phyloP scores from a whole-genome alignment of 2,888 invertebrate species.

The Amblyteles armatorius region DNA sequence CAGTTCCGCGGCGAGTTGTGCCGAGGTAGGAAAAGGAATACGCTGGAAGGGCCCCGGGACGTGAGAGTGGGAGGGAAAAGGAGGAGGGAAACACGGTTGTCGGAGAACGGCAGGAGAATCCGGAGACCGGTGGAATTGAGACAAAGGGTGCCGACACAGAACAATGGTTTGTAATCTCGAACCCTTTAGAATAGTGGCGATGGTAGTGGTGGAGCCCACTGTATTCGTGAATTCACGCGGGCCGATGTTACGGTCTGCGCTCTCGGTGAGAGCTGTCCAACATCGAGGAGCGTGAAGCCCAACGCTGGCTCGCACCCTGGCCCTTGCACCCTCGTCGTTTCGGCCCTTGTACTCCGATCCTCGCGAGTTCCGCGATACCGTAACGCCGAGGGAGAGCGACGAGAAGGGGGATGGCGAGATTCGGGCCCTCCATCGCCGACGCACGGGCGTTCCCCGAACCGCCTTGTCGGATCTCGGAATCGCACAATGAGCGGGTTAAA shows the following conservation, averaged over 20 bases:
- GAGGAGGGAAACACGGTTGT: slow-evolving; percentile 55
- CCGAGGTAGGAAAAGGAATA: slow-evolving; percentile 43
- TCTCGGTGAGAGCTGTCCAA: slow-evolving; percentile 68
- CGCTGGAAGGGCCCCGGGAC: slow-evolving; percentile 33
- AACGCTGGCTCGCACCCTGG: slow-evolving; percentile 8
- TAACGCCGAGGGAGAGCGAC: slow-evolving; percentile 5
- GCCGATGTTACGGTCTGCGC: slow-evolving; percentile 63
- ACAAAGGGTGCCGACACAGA: slow-evolving; percentile 81
- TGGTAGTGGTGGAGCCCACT: slow-evolving; percentile 17
- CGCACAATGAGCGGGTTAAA: slow-evolving; percentile 80
- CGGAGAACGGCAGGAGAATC: slow-evolving; percentile 50
- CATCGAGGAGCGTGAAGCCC: slow-evolving; percentile 53
- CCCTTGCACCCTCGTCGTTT: slow-evolving; percentile 69
- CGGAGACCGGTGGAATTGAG: slow-evolving; percentile 79
- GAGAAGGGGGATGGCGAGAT: slow-evolving; percentile 28
- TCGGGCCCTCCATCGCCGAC: slow-evolving; percentile 12
- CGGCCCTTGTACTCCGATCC: slow-evolving; percentile 42
- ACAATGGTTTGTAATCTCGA: slow-evolving; percentile 84
- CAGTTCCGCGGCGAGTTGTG: slow-evolving; percentile 25
- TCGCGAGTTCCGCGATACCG: slow-evolving; percentile 41
- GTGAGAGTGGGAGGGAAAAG: slow-evolving; percentile 39
- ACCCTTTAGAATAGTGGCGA: slow-evolving; percentile 79
- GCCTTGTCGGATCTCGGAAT: slow-evolving; percentile 74
- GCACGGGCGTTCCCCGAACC: slow-evolving; percentile 10
- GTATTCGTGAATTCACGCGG: slow-evolving; percentile 37